These are phyloP conservation scores for Lagocephalus sceleratus DNA, from an alignment of 2,797 vertebrate species.

Conservation along the genomic window DNA sequence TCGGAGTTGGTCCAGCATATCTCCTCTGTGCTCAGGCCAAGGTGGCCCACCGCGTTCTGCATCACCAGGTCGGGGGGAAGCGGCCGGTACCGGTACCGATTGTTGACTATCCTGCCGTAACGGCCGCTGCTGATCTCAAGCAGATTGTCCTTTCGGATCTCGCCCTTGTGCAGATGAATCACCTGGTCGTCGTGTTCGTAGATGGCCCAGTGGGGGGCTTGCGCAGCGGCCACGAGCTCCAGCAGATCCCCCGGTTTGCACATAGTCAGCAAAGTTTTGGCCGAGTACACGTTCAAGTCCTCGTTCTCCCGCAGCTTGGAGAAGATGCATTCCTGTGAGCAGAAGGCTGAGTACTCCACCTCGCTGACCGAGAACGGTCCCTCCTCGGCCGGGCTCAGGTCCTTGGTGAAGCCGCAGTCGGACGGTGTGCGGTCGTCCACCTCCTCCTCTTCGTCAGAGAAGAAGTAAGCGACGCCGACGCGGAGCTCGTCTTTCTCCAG, in stretches of 20 bases:
- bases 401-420: slow-evolving; percentile 86
- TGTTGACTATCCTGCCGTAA: slow-evolving; percentile 93
- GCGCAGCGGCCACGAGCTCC: slow-evolving; percentile 86
- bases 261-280: slow-evolving; percentile 87
- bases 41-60: slow-evolving; percentile 95
- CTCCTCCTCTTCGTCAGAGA: slow-evolving; percentile 99
- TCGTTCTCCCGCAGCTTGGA: slow-evolving; percentile 95
- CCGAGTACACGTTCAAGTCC: slow-evolving; percentile 89
- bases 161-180: slow-evolving; percentile 93
- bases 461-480: slow-evolving; percentile 99
- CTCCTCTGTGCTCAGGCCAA: slow-evolving; percentile 91
- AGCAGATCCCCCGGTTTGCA: slow-evolving; percentile 97
- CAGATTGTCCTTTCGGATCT: slow-evolving; percentile 96
- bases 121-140: slow-evolving; percentile 87
- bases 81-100: slow-evolving; percentile 95
- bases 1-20: slow-evolving; percentile 99
- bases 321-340: slow-evolving; percentile 98
- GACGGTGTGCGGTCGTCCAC: slow-evolving; percentile 93
- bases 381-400: slow-evolving; percentile 81
- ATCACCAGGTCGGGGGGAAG: slow-evolving; percentile 94
- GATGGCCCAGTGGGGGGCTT: slow-evolving; percentile 94
- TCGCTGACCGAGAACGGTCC: slow-evolving; percentile 87
- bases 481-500: slow-evolving; percentile 99
- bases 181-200: slow-evolving; percentile 90
- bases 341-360: slow-evolving; percentile 94